Conservation (phyloP, 2,888 invertebrate species). For the Conus canariensis region DNA sequence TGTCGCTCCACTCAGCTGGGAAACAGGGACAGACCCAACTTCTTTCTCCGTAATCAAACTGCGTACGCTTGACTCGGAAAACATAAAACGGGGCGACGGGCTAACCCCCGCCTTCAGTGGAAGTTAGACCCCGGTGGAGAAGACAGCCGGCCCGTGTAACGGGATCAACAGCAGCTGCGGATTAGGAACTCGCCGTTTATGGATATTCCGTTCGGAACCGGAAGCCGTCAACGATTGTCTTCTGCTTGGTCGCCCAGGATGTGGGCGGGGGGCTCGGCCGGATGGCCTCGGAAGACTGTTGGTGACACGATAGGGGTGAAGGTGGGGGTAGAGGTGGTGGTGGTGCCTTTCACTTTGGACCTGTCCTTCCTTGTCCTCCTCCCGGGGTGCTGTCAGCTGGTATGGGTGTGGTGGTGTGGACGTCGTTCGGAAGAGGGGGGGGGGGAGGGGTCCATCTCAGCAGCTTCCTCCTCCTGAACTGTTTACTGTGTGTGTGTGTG, state of each 20-base stretch:
- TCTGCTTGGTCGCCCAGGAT: conserved; percentile 15
- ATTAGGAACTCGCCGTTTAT: conserved; percentile 39
- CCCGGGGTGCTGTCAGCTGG: not conserved
- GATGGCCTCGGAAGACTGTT: too few relatives aligned
- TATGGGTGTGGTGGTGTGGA: not conserved
- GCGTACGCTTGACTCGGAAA: not conserved
- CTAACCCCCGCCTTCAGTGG: not conserved
- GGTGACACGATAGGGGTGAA: not conserved
- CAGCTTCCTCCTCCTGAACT: too few relatives aligned
- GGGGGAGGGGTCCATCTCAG: not conserved
- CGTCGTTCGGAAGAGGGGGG: not conserved
- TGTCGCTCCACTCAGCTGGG: not conserved
- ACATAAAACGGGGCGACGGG: not conserved
- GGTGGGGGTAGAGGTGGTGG: not conserved
- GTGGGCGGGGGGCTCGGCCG: not conserved
- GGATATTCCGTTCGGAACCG: conserved; percentile 37
- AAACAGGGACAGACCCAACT: not conserved
- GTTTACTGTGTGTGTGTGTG: not conserved
- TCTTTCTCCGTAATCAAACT: conserved; percentile 17
- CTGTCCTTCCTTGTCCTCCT: too few relatives aligned
- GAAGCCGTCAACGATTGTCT: conserved; percentile 30
- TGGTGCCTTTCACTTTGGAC: not conserved
- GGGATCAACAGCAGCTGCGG: conserved; percentile 30
- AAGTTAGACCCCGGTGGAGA: not conserved
- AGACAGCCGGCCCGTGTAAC: conserved; percentile 28